A percentile compares a stretch with the other conserved stretches of the same genome.
phyloP scores from a whole-genome alignment of 2,888 invertebrate species.

The Unio pictorum region DNA sequence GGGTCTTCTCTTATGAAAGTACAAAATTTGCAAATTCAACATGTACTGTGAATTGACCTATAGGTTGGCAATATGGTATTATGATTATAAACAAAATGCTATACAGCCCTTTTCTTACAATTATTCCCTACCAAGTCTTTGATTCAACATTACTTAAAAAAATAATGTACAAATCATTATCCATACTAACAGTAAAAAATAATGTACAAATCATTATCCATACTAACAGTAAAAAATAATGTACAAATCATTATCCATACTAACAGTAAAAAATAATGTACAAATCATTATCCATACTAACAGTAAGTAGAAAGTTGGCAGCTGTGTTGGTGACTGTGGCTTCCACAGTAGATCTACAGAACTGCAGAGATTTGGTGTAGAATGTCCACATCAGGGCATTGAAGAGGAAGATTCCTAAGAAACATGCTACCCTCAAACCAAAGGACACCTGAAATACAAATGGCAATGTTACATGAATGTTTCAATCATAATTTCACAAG shows the following conservation, averaged over 20 bases:
- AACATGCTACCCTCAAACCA: constrained; percentile 62
- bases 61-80: too few species aligned
- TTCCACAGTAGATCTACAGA: constrained; percentile 72
- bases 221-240: constrained; percentile 67
- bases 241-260: too few species aligned
- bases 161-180: neutral
- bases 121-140: neutral
- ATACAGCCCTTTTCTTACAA: too few species aligned
- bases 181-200: too few species aligned
- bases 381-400: constrained; percentile 74
- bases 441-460: constrained; percentile 59
- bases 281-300: constrained; percentile 45
- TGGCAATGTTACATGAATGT: constrained; percentile 4
- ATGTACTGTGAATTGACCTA: too few species aligned
- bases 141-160: neutral
- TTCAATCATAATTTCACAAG: neutral
- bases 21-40: too few species aligned
- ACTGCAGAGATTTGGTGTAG: constrained; percentile 72
- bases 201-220: too few species aligned
- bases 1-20: too few species aligned
- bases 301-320: constrained; percentile 73
- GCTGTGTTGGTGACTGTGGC: constrained; percentile 73
- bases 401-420: constrained; percentile 69
- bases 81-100: too few species aligned
- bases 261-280: too few species aligned